Percentiles rank a stretch among this genome's conserved stretches.
Evolutionary conservation across 2,113 vertebrate species (phyloP).

Genomic region (Asarcornis scutulata): DNA sequence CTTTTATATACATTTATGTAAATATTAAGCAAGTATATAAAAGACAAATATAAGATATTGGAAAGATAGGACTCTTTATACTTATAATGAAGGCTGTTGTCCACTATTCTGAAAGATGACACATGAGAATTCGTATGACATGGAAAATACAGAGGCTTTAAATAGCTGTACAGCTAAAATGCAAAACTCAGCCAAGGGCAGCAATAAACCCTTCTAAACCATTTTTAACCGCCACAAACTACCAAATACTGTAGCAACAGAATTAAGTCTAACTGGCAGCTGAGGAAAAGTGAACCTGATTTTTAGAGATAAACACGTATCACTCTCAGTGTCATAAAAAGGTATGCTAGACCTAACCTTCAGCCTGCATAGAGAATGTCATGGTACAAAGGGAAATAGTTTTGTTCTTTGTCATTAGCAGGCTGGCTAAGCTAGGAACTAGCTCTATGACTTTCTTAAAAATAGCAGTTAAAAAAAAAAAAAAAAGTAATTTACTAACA

Average conservation of each 20-base stretch:
- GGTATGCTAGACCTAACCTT: not conserved
- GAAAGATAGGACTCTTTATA: not conserved
- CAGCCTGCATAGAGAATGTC: constrained; percentile 3
- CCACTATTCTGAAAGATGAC: constrained; percentile 29
- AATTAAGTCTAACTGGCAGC: constrained; percentile 10
- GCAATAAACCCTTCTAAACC: constrained; percentile 31
- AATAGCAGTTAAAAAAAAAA: not conserved
- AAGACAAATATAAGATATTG: not conserved
- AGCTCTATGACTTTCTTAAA: not conserved
- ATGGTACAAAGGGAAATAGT: not conserved
- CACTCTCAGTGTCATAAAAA: not conserved
- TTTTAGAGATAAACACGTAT: constrained; percentile 19
- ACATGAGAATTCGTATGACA: not conserved
- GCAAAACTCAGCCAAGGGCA: constrained; percentile 29
- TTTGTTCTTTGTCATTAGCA: not conserved
- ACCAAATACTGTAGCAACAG: constrained; percentile 29
- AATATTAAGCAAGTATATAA: not conserved
- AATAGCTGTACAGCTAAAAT: constrained; percentile 49
- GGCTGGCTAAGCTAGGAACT: not conserved
- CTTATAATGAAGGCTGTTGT: not conserved
- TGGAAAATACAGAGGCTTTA: constrained; percentile 53
- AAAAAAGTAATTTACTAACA: not conserved
- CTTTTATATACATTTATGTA: not conserved
- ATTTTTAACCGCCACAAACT: not conserved
- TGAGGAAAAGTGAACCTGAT: constrained; percentile 37